Percentiles rank a stretch among this genome's conserved stretches.
phyloP scores from a whole-genome alignment of 2,113 vertebrate species.

The Malurus elegans region DNA sequence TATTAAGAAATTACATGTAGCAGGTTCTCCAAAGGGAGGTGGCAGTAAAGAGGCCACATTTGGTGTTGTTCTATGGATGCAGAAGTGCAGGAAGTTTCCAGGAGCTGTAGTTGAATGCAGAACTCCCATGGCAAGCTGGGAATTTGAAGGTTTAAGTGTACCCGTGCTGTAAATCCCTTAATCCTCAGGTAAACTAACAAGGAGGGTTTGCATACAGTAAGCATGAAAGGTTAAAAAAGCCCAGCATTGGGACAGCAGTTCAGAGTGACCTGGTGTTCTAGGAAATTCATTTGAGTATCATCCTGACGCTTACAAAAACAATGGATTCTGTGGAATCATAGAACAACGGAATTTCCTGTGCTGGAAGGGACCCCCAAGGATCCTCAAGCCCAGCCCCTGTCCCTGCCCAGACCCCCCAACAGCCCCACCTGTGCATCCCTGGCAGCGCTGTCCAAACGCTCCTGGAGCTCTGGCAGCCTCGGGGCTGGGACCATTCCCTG shows the following conservation, averaged over 20 bases:
- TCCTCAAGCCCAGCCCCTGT: accelerated
- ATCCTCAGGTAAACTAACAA: neutral
- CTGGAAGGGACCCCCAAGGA: accelerated
- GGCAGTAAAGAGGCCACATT: neutral
- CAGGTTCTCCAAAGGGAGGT: neutral
- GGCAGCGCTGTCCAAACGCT: neutral
- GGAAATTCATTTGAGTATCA: neutral
- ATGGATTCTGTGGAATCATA: too few relatives aligned
- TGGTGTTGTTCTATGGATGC: neutral
- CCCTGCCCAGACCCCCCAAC: neutral
- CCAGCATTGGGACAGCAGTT: neutral
- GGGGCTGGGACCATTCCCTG: neutral
- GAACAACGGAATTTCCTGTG: neutral
- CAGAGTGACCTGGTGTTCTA: neutral
- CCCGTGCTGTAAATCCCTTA: neutral
- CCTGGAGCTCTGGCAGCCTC: neutral
- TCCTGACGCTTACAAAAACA: neutral
- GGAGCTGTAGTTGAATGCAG: neutral
- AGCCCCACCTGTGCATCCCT: neutral
- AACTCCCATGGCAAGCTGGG: neutral
- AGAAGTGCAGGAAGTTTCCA: neutral
- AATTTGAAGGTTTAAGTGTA: neutral
- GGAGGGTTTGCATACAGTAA: neutral
- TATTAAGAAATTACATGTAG: neutral
- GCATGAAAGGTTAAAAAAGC: neutral